Conservation (phyloP, 2,888 invertebrate genomes). For the Parascotia fuliginaria region DNA sequence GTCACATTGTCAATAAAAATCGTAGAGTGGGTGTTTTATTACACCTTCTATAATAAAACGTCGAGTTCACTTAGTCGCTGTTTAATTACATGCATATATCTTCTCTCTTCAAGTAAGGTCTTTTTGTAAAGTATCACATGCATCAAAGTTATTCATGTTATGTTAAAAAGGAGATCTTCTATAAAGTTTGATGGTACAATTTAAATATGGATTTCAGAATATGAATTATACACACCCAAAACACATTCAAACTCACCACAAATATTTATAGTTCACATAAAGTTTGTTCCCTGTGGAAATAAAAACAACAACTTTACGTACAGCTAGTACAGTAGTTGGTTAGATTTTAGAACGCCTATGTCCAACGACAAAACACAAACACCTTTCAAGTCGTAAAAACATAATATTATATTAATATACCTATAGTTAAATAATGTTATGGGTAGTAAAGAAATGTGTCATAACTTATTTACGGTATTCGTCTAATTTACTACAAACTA, state of each 20-base stretch:
- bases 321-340: no score
- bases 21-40: conserved; percentile 58
- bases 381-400: conserved; percentile 16
- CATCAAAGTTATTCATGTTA: no score
- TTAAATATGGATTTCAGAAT: no score
- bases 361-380: conserved; percentile 1
- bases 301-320: no score
- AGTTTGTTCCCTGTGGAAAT: no score
- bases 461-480: conserved; percentile 24
- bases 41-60: conserved; percentile 47
- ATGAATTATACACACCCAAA: no score
- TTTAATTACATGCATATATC: conserved; percentile 34
- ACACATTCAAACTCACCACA: no score
- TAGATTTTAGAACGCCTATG: no score
- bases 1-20: conserved; percentile 56
- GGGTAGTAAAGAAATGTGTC: conserved; percentile 14
- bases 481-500: conserved; percentile 28
- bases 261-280: neutral
- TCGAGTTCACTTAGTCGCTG: conserved; percentile 45
- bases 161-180: neutral
- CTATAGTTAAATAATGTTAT: conserved; percentile 30
- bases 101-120: conserved; percentile 9
- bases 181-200: neutral
- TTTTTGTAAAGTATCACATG: no score
- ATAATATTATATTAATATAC: conserved; percentile 12